phyloP scores from a whole-genome alignment of 2,113 vertebrate genomes.

The Spheniscus mendiculus region DNA sequence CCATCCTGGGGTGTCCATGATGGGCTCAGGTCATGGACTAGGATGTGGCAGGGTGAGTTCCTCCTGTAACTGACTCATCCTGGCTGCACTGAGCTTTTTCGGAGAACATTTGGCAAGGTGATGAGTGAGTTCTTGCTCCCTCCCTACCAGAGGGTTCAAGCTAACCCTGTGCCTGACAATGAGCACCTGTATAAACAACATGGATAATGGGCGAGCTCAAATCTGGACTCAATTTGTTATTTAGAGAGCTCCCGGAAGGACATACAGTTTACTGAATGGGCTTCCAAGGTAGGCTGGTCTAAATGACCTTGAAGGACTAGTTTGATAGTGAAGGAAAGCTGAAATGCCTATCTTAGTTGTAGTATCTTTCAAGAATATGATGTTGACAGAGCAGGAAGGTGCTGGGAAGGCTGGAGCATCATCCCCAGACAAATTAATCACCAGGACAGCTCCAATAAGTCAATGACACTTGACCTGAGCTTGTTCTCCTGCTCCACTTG shows the following conservation, averaged over 20 bases:
- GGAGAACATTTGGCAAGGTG: background rate
- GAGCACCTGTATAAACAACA: background rate
- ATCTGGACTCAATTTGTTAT: background rate
- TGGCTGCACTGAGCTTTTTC: background rate
- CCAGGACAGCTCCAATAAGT: rapidly evolving
- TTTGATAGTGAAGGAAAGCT: background rate
- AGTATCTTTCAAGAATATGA: rapidly evolving
- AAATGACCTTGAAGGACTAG: background rate
- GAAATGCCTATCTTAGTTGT: background rate
- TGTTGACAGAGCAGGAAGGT: background rate
- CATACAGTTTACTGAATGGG: background rate
- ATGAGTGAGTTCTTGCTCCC: background rate
- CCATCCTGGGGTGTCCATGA: background rate
- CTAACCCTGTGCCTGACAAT: background rate
- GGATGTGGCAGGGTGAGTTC: background rate
- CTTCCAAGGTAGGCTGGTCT: background rate
- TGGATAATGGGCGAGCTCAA: background rate
- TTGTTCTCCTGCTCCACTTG: background rate
- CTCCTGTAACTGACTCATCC: background rate
- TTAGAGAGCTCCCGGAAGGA: background rate
- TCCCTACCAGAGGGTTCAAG: background rate
- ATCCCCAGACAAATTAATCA: background rate
- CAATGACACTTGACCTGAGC: background rate
- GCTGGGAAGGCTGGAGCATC: background rate
- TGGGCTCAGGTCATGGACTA: background rate